Evolutionary conservation across 23 tunicate genomes (phyloP), one percentile per base, ranked within the genome.

Genomic region (Halocynthia aurantium): DNA sequence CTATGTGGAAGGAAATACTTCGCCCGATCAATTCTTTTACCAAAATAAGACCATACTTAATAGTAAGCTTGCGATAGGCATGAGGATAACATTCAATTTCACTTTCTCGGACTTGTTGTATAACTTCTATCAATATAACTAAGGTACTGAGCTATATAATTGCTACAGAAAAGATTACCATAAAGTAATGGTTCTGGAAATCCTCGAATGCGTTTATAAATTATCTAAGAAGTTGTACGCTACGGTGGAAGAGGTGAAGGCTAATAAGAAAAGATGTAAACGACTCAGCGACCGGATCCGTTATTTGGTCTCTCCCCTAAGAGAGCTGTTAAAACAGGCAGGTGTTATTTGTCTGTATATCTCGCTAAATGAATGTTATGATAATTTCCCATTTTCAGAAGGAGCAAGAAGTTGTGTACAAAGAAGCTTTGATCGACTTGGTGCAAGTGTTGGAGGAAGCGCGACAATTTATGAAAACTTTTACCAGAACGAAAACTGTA

Each of bases 391-490:
- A 2, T 11, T 75, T 54, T 80, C 55, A 71, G 54, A 12, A 85
- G 82, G 84, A 69, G 17, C 76, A 63, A 22, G 72, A 77, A 44
- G 76, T 71, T 15, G 83, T 87, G 19, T 87, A 87, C 81, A 87
- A 87, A 77, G 93, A 87, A 61, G 83, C 93, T 7, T 61, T 87
- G 50, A 87, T 87, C 64, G 93, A 87, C 50, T 75, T 87, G 8
- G 93, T 87, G 54, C 85, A 81, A 50, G 77, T 86, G 6, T 71
- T 87, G 61, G 93, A 87, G 77, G 93, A 87, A 71, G 85, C 93
- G 12, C 64, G 93, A 31, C 86, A 81, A 53, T 87, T 87, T 63
- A 22, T 87, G 69, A 77, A 65, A 70, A 77, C 83, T 8, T 87
- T 87, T 71, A 72, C 81, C 22, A 87, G 81, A 77, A 81, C 52